phyloP scores from a whole-genome alignment of 2,888 invertebrate species.

The Philonicus albiceps region DNA sequence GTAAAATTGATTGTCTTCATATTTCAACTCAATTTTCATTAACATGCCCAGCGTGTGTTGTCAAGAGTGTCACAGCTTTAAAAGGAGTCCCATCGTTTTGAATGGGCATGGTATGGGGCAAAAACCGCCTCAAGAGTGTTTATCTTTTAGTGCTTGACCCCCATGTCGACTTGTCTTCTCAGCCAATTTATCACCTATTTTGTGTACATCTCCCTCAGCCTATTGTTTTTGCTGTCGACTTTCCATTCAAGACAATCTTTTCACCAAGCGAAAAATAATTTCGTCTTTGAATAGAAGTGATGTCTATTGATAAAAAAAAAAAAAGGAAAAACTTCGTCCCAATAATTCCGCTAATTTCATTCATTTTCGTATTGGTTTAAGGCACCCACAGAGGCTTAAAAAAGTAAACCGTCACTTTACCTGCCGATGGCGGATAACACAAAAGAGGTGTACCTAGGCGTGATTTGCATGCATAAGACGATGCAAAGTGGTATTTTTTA shows the following conservation, averaged over 20 bases:
- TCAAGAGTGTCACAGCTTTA: neutral
- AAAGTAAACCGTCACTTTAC: conserved; percentile 7
- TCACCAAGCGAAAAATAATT: neutral
- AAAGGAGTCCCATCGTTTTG: neutral
- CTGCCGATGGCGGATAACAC: neutral
- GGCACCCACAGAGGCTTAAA: neutral
- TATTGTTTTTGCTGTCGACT: neutral
- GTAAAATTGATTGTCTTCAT: neutral
- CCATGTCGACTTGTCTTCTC: neutral
- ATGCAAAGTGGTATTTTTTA: neutral
- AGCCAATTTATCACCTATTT: neutral
- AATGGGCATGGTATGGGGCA: neutral
- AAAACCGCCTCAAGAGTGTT: neutral
- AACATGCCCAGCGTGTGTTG: neutral
- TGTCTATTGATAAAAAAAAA: neutral
- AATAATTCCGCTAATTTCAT: neutral
- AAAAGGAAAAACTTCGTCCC: neutral
- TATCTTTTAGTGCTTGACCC: neutral
- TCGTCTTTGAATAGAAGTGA: neutral
- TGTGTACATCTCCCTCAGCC: neutral
- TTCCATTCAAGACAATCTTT: neutral
- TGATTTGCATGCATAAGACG: conserved; percentile 3
- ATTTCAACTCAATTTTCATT: neutral
- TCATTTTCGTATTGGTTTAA: neutral
- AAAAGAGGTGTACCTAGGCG: neutral